These are phyloP conservation scores for Sinohyriopsis cumingii DNA, from an alignment of 2,888 invertebrate genomes.

Conservation along the genomic window DNA sequence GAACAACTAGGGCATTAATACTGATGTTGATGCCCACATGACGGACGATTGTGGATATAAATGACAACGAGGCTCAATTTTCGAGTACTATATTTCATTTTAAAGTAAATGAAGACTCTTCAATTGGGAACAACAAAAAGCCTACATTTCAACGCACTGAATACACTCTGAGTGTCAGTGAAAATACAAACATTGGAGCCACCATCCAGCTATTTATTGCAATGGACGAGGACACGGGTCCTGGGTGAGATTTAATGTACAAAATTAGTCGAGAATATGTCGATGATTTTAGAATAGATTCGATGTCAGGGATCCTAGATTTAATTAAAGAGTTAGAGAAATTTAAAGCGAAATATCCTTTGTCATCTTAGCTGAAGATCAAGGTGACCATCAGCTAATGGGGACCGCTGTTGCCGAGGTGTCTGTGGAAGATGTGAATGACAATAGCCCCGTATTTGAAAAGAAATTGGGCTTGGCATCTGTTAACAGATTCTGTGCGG, in stretches of 20 bases:
- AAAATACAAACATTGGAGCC: conserved; percentile 26
- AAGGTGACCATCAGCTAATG: conserved; percentile 24
- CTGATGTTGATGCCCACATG: conserved; percentile 85
- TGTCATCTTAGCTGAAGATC: conserved; percentile 41
- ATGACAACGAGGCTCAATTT: conserved; percentile 82
- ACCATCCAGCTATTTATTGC: conserved; percentile 36
- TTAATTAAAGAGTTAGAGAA: conserved; percentile 38
- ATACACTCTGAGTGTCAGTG: conserved; percentile 28
- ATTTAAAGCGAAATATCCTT: conserved; percentile 19
- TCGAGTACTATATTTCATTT: conserved; percentile 77
- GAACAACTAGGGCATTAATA: conserved; percentile 74
- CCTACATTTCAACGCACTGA: conserved; percentile 34
- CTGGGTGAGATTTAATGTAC: conserved; percentile 42
- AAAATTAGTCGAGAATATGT: conserved; percentile 38
- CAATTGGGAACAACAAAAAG: conserved; percentile 77
- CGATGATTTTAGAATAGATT: conserved; percentile 29
- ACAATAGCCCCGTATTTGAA: conserved; percentile 44
- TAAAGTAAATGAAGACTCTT: conserved; percentile 91
- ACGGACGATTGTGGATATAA: conserved; percentile 88
- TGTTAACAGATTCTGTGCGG: conserved; percentile 24
- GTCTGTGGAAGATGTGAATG: conserved; percentile 49
- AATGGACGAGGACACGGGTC: conserved; percentile 46
- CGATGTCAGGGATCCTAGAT: conserved; percentile 41
- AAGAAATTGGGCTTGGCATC: conserved; percentile 20
- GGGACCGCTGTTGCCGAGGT: conserved; percentile 39